Conservation (phyloP, 2,888 invertebrate genomes). For the Quadroppia sp. region DNA sequence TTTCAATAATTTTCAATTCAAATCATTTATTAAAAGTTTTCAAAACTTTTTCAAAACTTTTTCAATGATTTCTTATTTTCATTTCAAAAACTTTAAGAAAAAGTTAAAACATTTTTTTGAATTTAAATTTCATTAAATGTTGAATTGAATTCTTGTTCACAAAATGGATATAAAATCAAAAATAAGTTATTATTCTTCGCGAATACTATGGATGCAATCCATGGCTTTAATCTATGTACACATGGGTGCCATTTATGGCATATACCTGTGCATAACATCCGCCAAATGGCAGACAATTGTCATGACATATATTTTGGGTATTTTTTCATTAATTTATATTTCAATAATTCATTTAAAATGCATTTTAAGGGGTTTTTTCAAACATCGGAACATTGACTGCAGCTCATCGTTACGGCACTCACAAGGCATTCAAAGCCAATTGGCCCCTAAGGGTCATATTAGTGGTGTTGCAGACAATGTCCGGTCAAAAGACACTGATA, state of each 20-base stretch:
- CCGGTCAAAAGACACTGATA: constrained; percentile 27
- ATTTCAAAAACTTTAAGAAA: too few species aligned
- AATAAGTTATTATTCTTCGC: not conserved
- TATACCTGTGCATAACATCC: not conserved
- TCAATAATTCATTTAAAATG: not conserved
- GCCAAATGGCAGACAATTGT: constrained; percentile 34
- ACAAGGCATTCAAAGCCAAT: constrained; percentile 33
- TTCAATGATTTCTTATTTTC: too few species aligned
- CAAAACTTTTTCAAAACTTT: too few species aligned
- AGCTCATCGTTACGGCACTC: constrained; percentile 32
- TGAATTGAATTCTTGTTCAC: too few species aligned
- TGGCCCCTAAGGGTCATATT: constrained; percentile 25
- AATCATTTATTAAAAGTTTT: too few species aligned
- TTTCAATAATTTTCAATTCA: too few species aligned
- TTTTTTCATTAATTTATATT: not conserved
- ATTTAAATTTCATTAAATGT: not conserved
- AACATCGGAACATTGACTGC: constrained; percentile 32
- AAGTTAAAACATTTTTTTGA: too few species aligned
- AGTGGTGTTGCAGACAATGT: constrained; percentile 5
- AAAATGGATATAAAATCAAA: not conserved
- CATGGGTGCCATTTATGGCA: constrained; percentile 23
- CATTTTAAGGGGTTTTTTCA: not conserved
- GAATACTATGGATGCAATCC: not conserved
- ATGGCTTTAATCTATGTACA: constrained; percentile 13
- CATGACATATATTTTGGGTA: constrained; percentile 22